Base-by-base conservation (phyloP, 2,888 invertebrate species). In the Leucophenga maculata region DNA sequence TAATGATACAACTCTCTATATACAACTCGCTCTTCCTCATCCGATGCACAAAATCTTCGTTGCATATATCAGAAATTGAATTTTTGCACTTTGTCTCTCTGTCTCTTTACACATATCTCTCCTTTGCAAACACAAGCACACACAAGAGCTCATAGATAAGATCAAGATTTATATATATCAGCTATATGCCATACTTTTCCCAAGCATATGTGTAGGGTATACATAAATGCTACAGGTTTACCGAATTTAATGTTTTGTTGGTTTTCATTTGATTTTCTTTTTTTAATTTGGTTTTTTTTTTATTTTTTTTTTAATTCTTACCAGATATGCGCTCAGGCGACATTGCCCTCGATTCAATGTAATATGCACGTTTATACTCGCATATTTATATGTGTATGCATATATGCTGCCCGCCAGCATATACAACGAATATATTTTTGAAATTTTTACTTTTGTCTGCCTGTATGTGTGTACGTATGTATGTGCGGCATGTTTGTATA, bases 331-430 rank as follows among this genome's bases (percentile, higher is more conserved):
- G 26, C 26, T 26, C 26, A 3, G 22, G 62, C 62, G 48, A 64
- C 48, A 64, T 64, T 64, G n/a, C 26, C 13, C 26, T 62, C 11
- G 39, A 22, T 62, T 20, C 46, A 62, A 62, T 62, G 46, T 57
- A 31, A 57, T 57, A 31, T 32, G 59, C 31, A 26, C 16, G 18
- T 32, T 59, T 26, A 16, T 18, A 16, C 20, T 11, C 54, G n/a
- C 54, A 16, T 26, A 26, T 59, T 26, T 55, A 26, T 31, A 14
- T 59, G 31, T 16, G n/a, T 32, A n/a, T 46, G 14, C n/a, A 9
- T n/a, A 48, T 46, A 32, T 8, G 50, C 50, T n/a, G 50, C 16
- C 50, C 3, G 50, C 50, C 50, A 6, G 18, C 50, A 50, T 13
- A 50, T 18, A 16, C 16, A n/a, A n/a, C n/a, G n/a, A n/a, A n/a